Evolutionary conservation across 2,888 invertebrate genomes (phyloP), one percentile per base, ranked within the genome.

Genomic region (Eilema depressum): DNA sequence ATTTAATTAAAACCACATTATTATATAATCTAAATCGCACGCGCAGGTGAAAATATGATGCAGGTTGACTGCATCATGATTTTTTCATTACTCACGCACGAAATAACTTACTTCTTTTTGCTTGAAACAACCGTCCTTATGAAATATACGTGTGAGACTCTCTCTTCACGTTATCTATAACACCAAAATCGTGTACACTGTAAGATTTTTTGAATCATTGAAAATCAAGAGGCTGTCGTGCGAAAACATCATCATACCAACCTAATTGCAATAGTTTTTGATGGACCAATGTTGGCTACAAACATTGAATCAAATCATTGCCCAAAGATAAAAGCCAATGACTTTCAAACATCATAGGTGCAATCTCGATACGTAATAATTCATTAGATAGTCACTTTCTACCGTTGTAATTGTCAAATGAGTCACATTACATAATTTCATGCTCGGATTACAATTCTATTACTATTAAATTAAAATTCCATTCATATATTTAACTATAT

Each of bases 371-470:
- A 59, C 59, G 25, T 59, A 59, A 59, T 59, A 4, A 59, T 14
- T 25, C 25, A 59, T 59, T 59, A 59, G 59, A 59, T 59, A 47
- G 63, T 63, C 20, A 47, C 41, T 47, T 47, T 20, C 41, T 26
- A 47, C 28, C 20, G 12, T 25, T 63, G 28, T 61, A 30, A 61
- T 61, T 61, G 60, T 61, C 60, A 30, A 61, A 61, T 61, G 60
- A 61, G 8, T 61, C 30, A 61, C 3, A 61, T 61, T 63, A 23
- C 23, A 63, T 63, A 14, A 47, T 63, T 23, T 63, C 23, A 68
- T 62, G 53, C 14, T 23, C 56, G 41, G 56, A 56, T 30, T 63
- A 66, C 62, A 63, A 63, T 61, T 71, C 66, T 26, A 65, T 53
- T 63, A 70, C 66, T 28, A 28, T 70, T 65, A 63, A 57, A 59